phyloP scores from a whole-genome alignment of 2,888 invertebrate species.

The Drosophila acutilabella region DNA sequence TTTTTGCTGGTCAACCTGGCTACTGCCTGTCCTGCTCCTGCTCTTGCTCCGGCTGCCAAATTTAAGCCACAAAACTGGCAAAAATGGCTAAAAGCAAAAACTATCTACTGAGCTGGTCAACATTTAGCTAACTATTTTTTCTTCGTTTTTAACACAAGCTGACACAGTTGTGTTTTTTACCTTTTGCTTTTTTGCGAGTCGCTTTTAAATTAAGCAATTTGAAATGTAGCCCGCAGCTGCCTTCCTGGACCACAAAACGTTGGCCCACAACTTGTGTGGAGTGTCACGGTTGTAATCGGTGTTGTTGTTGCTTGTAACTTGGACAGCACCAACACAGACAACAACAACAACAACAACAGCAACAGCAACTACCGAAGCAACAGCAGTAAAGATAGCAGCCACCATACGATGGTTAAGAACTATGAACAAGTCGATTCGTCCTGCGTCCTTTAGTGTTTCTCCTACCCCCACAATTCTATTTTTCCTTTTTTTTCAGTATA shows the following conservation, averaged over 20 bases:
- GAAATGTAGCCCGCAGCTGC: slow-evolving; percentile 62
- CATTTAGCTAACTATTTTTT: slow-evolving; percentile 67
- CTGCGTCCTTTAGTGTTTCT: slow-evolving; percentile 3
- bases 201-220: slow-evolving; percentile 80
- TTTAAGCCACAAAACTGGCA: slow-evolving; percentile 17
- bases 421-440: slow-evolving; percentile 58
- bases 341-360: slow-evolving; percentile 6
- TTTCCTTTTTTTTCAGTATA: slow-evolving; percentile 4
- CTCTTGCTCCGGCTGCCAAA: background rate
- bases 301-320: slow-evolving; percentile 63
- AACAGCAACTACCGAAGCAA: slow-evolving; percentile 15
- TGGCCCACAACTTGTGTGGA: slow-evolving; percentile 68
- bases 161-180: slow-evolving; percentile 37
- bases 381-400: slow-evolving; percentile 60
- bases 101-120: slow-evolving; percentile 58
- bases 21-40: slow-evolving; percentile 16
- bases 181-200: slow-evolving; percentile 58
- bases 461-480: background rate
- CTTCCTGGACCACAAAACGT: slow-evolving; percentile 49
- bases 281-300: slow-evolving; percentile 75
- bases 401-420: slow-evolving; percentile 42
- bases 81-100: slow-evolving; percentile 30
- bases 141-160: slow-evolving; percentile 35
- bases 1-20: slow-evolving; percentile 3
- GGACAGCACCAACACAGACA: slow-evolving; percentile 30